Evolutionary conservation across 2,888 invertebrate species (phyloP), one percentile per base, ranked within the genome.

Genomic region (Junonia oenone): DNA sequence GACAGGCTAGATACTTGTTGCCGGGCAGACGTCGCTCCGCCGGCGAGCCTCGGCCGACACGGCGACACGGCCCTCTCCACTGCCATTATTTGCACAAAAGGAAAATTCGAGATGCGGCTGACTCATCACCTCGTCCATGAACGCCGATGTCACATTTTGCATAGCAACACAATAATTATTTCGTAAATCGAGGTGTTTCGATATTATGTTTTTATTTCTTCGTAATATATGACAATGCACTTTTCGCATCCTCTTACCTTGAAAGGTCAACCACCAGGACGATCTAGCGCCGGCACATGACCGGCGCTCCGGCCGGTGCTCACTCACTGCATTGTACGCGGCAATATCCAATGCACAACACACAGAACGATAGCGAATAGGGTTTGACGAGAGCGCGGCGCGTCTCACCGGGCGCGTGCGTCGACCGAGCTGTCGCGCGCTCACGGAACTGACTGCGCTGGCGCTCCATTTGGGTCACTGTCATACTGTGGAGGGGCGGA

Each of bases 381-480:
- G 67, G 64, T 65, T 66, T 67, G 73, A 73, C 69, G 66, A 59
- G 62, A 29, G 55, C 56, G 59, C 59, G 56, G 55, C 63, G 65
- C 64, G 58, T 63, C 61, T 68, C 55, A 66, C 64, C 68, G 64
- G 58, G 68, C 67, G 65, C 69, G 62, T 59, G 73, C 81, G 79
- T 77, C 73, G 63, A 63, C 61, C 68, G 61, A 63, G 65, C 70
- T 67, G 71, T 75, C 80, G 80, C 76, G 78, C 81, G 76, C 83
- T 86, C 84, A 81, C 89, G 86, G 88, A 84, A 88, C 88, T 84
- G 83, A 88, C 74, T 86, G 86, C 87, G 88, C 81, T 76, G 80
- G 83, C 86, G 85, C 79, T 76, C 85, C 86, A 88, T 88, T 87
- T 88, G 83, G 88, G 88, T 88, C 89, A 88, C 89, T 90, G 88